phyloP scores from a whole-genome alignment of 1,140 invertebrate species.

The Eurosta solidaginis region DNA sequence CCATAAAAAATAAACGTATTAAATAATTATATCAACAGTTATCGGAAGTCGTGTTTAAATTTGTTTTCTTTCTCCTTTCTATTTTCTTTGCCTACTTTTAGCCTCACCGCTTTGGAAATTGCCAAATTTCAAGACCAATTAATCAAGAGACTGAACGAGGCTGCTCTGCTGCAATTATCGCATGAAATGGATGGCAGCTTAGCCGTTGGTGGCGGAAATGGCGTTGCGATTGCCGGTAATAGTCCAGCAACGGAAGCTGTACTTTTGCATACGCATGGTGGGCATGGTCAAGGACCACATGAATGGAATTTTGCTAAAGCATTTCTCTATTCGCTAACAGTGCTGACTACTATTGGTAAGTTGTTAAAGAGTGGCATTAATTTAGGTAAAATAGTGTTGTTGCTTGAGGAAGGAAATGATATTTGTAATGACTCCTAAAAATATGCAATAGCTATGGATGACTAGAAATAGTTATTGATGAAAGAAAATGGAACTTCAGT shows the following conservation, averaged over 20 bases:
- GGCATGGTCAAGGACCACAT: slow-evolving; percentile 65
- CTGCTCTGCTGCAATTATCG: slow-evolving; percentile 66
- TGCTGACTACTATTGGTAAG: slow-evolving; percentile 95
- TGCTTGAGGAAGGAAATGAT: too few relatives aligned
- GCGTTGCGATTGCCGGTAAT: slow-evolving; percentile 54
- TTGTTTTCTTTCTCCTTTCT: background rate
- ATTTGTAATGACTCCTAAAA: too few relatives aligned
- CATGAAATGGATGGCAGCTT: slow-evolving; percentile 49
- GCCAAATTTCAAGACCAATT: slow-evolving; percentile 86
- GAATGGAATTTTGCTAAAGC: slow-evolving; percentile 93
- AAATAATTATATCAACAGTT: too few relatives aligned
- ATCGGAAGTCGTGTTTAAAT: background rate
- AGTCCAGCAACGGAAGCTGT: slow-evolving; percentile 62
- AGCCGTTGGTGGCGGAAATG: slow-evolving; percentile 37
- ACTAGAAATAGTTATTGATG: too few relatives aligned
- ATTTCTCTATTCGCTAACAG: slow-evolving; percentile 93
- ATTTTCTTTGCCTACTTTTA: slow-evolving; percentile 33
- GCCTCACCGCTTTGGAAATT: slow-evolving; percentile 81
- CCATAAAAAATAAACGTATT: too few relatives aligned
- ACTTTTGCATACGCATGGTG: slow-evolving; percentile 64
- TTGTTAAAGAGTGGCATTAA: too few relatives aligned
- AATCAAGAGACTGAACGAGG: slow-evolving; percentile 76
- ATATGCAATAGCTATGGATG: too few relatives aligned
- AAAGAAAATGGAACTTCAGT: too few relatives aligned
- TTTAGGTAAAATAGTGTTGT: too few relatives aligned